A percentile compares a stretch with the other conserved stretches of the same genome.
Conservation (phyloP, 2,797 vertebrate species). For the Hemitrygon akajei region DNA sequence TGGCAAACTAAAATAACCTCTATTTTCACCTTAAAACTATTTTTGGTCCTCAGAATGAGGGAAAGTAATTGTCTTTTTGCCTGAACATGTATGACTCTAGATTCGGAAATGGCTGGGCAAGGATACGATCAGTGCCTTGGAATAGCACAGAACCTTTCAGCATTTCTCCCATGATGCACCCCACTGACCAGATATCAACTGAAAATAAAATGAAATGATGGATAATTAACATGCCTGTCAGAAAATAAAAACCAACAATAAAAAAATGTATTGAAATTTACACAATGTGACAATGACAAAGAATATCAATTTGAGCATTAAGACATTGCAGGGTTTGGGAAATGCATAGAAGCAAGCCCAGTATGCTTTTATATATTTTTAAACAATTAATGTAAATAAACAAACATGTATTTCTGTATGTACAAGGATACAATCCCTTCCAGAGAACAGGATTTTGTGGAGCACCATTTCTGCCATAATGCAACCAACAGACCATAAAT, state of each 20-base stretch:
- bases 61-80: constrained; percentile 15
- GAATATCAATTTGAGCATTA: constrained; percentile 19
- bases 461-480: constrained; percentile 74
- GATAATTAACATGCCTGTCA: constrained; percentile 36
- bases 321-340: constrained; percentile 40
- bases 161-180: constrained; percentile 99
- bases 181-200: constrained; percentile 99
- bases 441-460: constrained; percentile 71
- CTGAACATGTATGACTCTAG: constrained; percentile 43
- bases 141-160: constrained; percentile 97
- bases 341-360: constrained; percentile 49
- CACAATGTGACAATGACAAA: constrained; percentile 22
- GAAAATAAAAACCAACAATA: constrained; percentile 30
- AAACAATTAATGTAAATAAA: constrained; percentile 36
- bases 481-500: constrained; percentile 75
- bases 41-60: constrained; percentile 15
- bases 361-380: constrained; percentile 49
- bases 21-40: constrained; percentile 17
- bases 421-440: constrained; percentile 72
- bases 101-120: constrained; percentile 59
- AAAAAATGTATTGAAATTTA: constrained; percentile 55
- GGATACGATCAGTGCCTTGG: constrained; percentile 99
- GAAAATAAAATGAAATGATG: constrained; percentile 58
- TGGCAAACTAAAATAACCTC: constrained; percentile 15
- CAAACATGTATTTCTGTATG: constrained; percentile 26